Base-by-base conservation (phyloP, 2,888 invertebrate species). In the Calliphora vomitoria region DNA sequence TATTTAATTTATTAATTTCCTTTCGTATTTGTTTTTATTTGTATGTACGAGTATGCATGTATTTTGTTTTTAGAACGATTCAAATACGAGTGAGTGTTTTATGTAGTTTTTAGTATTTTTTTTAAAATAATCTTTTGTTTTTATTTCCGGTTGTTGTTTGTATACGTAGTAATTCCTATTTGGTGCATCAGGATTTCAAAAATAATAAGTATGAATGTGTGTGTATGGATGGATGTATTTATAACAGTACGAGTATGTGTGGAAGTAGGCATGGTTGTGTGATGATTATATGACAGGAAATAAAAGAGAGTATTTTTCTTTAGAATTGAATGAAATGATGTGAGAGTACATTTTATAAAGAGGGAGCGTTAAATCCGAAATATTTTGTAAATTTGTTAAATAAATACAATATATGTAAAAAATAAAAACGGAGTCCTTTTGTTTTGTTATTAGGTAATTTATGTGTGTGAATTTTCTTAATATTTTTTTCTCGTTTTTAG, bases 151-250 rank as follows among this genome's bases (percentile, higher is more conserved):
- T 25, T 74, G 35, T 69, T 15, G 18, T 62, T 78, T 82, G 76
- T 85, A 72, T 74, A 53, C 31, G 38, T 82, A 53, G 62, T 86
- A 86, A 82, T 79, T 78, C 53, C 69, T 82, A 80, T 76, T 71
- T 80, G 80, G 86, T 86, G 86, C 83, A 80, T 86, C 71, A 80
- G 86, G 80, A 75, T 80, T 81, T 35, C 8, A 15, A 47, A 35
- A 44, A 53, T 55, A 55, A n/a, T 50, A 50, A 15, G 2, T 25
- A 15, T 58, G 11, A 69, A 25, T 25, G 25, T 35, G 6, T 35
- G 6, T 62, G 11, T 31, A 13, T 80, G 20, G 38, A 44, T 2
- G 3, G 4, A 60, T 47, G 47, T 10, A 25, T 44, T 8, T 44
- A 72, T 66, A 58, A 53, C 41, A 53, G 31, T 44, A 68, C 8